Base-by-base conservation (phyloP, 2,888 invertebrate species). In the Drosophila nigricruria region DNA sequence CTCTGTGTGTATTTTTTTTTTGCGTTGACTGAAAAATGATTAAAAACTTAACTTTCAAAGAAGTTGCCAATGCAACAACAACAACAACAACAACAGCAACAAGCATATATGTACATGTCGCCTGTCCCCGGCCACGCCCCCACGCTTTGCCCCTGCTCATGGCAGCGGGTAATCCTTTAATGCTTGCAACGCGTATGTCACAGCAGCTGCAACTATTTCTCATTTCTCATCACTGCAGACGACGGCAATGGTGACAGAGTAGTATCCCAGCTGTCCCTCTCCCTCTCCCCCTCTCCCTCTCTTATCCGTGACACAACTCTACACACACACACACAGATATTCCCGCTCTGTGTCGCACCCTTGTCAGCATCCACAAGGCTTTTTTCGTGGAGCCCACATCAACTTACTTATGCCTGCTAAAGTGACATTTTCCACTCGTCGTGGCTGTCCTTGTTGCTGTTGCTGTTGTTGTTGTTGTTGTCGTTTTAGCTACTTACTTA, bases 131-230 rank as follows among this genome's bases (percentile, higher is more conserved):
- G 16, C 23, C 40, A n/a, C 32, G 27, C 20, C 38, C 9, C 34
- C 10, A 34, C 27, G 18, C 8, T 56, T 16, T 36, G 62, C 52
- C 30, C 70, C 16, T 38, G 70, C 70, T 49, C 70, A 43, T 54
- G 70, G 60, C 57, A 53, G 70, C 70, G 79, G 81, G 81, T 81
- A 81, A 81, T 81, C 81, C 81, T 81, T 81, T 81, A 81, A 81
- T 81, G 83, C 81, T 70, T 83, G 81, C 81, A 81, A 77, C 83
- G 81, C 82, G 83, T 81, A 73, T 81, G 81, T 81, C 83, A 83
- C 81, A 81, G 83, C 81, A 81, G 81, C 81, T 81, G 81, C 81
- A 81, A 81, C 81, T 83, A 81, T 81, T 81, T 81, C 83, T 83
- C 81, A 81, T 81, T 83, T 77, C 80, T 70, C 71, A 61, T 71